Conservation (phyloP, 2,888 invertebrate species). For the Epinotia bilunana region DNA sequence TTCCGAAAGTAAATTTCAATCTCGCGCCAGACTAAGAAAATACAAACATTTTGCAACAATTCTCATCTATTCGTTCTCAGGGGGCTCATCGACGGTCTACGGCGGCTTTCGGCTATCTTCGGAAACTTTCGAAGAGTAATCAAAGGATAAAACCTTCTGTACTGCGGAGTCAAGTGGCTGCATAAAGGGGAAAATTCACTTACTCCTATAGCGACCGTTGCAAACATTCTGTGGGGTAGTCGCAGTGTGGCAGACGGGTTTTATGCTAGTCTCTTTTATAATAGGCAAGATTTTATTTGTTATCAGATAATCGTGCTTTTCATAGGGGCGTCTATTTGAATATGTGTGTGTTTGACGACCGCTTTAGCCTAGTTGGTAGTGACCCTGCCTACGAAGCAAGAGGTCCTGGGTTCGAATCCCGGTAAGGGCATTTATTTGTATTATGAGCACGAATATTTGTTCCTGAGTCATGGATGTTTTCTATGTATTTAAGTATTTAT, state of each 20-base stretch:
- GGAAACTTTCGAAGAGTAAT: slow-evolving; percentile 45
- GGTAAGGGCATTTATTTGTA: too few relatives aligned
- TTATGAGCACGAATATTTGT: too few relatives aligned
- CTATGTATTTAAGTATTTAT: too few relatives aligned
- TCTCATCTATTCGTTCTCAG: slow-evolving; percentile 42
- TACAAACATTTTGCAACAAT: slow-evolving; percentile 45
- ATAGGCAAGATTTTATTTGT: too few relatives aligned
- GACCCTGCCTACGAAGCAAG: too few relatives aligned
- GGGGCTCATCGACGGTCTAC: slow-evolving; percentile 33
- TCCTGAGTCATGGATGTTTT: too few relatives aligned
- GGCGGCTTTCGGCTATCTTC: slow-evolving; percentile 33
- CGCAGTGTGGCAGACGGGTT: slow-evolving; percentile 14
- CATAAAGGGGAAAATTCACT: slow-evolving; percentile 46
- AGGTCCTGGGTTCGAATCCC: too few relatives aligned
- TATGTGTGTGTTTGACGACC: too few relatives aligned
- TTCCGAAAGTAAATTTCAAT: slow-evolving; percentile 42
- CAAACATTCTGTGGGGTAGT: slow-evolving; percentile 35
- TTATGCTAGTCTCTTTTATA: background rate
- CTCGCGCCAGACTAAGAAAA: slow-evolving; percentile 35
- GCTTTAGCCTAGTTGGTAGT: too few relatives aligned
- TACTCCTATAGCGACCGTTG: slow-evolving; percentile 45
- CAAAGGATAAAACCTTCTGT: slow-evolving; percentile 46
- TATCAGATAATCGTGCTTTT: too few relatives aligned
- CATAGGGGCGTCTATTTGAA: too few relatives aligned
- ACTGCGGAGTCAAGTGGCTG: slow-evolving; percentile 45